A percentile compares a stretch with the other conserved stretches of the same genome.
These are phyloP conservation scores for Platyscapa corneri DNA, from an alignment of 1,140 invertebrate species.

Conservation along the genomic window DNA sequence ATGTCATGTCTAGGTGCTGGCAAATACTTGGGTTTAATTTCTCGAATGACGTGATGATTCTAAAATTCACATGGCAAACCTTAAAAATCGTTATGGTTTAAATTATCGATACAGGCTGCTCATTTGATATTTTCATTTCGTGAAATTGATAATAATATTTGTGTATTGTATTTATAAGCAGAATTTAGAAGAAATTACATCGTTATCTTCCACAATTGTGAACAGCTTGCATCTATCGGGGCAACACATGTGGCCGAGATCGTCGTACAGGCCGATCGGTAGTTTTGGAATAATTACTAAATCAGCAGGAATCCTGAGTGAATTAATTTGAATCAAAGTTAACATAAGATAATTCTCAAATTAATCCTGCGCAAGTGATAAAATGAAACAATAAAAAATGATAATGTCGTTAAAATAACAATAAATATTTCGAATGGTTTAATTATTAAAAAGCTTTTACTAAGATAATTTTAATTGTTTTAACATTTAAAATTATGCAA, in stretches of 20 bases:
- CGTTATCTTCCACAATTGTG: conserved; percentile 53
- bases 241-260: conserved; percentile 58
- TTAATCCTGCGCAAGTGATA: too few relatives aligned
- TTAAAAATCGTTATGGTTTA: not conserved
- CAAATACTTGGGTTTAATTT: conserved; percentile 9
- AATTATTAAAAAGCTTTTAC: too few relatives aligned
- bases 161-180: too few relatives aligned
- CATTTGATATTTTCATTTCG: too few relatives aligned
- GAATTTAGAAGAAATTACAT: too few relatives aligned
- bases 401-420: too few relatives aligned
- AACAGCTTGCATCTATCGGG: conserved; percentile 53
- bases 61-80: not conserved
- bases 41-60: conserved; percentile 23
- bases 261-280: conserved; percentile 49
- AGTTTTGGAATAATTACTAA: conserved; percentile 48
- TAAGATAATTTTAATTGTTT: too few relatives aligned
- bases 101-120: too few relatives aligned
- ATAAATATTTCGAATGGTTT: too few relatives aligned
- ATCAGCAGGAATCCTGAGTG: conserved; percentile 43
- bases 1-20: conserved; percentile 19
- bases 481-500: too few relatives aligned
- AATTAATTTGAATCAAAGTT: not conserved
- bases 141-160: too few relatives aligned
- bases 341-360: conserved; percentile 6
- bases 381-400: not conserved